These are phyloP conservation scores for Oncorhynchus clarkii DNA, from an alignment of 2,113 vertebrate genomes.

Conservation along the genomic window DNA sequence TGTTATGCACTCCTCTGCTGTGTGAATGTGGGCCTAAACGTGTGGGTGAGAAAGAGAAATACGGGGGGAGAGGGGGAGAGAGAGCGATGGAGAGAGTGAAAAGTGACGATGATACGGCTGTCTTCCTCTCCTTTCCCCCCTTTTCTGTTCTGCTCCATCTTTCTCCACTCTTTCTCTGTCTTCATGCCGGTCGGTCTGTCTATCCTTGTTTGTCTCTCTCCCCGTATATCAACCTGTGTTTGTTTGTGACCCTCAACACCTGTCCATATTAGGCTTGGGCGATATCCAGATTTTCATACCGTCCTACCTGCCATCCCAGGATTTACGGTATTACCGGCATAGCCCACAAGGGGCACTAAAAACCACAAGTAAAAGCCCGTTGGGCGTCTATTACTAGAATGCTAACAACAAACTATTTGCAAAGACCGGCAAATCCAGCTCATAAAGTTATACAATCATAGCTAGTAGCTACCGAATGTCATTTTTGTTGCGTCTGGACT, in stretches of 20 bases:
- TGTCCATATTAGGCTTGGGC: slow-evolving; percentile 1
- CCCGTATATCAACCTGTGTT: not conserved
- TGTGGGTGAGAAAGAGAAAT: slow-evolving; percentile 32
- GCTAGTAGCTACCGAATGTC: too few relatives aligned
- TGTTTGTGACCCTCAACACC: not conserved
- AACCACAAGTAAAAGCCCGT: too few relatives aligned
- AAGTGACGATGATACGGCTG: slow-evolving; percentile 6
- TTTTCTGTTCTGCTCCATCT: slow-evolving; percentile 44
- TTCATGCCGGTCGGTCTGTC: slow-evolving; percentile 5
- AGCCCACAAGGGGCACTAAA: too few relatives aligned
- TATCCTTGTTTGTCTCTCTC: slow-evolving; percentile 14
- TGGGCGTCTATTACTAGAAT: too few relatives aligned
- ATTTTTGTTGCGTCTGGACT: too few relatives aligned
- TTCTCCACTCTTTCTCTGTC: slow-evolving; percentile 49
- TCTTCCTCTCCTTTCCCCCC: slow-evolving; percentile 26
- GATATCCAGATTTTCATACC: too few relatives aligned
- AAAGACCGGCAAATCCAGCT: too few relatives aligned
- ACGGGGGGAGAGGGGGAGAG: slow-evolving; percentile 19
- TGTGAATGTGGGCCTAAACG: slow-evolving; percentile 37
- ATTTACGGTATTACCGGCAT: too few relatives aligned
- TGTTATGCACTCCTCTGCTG: slow-evolving; percentile 55
- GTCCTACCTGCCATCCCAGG: too few relatives aligned
- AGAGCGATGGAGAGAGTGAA: slow-evolving; percentile 44
- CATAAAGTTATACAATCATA: too few relatives aligned
- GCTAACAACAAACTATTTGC: too few relatives aligned